Evolutionary conservation across 2,888 invertebrate genomes (phyloP).

Genomic region (Caenorhabditis becei): DNA sequence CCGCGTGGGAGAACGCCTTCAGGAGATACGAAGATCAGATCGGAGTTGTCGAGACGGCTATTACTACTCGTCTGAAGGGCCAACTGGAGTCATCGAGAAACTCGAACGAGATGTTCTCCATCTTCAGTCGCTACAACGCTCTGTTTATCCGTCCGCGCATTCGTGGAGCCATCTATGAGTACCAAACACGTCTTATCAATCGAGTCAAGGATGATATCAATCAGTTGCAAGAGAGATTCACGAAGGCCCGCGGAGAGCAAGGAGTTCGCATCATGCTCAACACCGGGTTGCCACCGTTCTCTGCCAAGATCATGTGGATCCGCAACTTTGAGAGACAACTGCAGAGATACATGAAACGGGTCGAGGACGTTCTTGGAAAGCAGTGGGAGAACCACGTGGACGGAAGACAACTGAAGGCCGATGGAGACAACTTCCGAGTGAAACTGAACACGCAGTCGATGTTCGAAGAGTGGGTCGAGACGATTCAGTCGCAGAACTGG

Average conservation of each 20-base stretch:
- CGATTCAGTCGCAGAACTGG: constrained; percentile 58
- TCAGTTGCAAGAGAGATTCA: constrained; percentile 86
- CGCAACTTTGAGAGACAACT: constrained; percentile 95
- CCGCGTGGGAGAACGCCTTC: constrained; percentile 97
- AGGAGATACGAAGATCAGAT: constrained; percentile 95
- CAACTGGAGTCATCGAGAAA: constrained; percentile 98
- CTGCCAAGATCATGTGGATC: constrained; percentile 98
- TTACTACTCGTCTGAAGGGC: constrained; percentile 96
- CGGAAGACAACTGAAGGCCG: constrained; percentile 89
- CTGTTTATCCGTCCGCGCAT: constrained; percentile 98
- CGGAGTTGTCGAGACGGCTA: constrained; percentile 97
- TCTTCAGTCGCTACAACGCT: constrained; percentile 96
- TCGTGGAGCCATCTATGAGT: constrained; percentile 96
- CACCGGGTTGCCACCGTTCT: constrained; percentile 95
- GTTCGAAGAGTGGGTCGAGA: constrained; percentile 93
- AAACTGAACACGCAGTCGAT: constrained; percentile 97
- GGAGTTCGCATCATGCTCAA: constrained; percentile 88
- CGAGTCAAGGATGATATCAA: constrained; percentile 99
- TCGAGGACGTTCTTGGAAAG: constrained; percentile 95
- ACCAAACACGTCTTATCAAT: constrained; percentile 98
- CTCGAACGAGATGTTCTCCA: constrained; percentile 99
- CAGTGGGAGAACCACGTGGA: constrained; percentile 99
- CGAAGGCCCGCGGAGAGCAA: constrained; percentile 87
- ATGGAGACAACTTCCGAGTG: constrained; percentile 96
- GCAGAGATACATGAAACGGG: constrained; percentile 94